These are phyloP conservation scores for Pediacus dermestoides DNA, from an alignment of 2,888 invertebrate species.

Conservation along the genomic window DNA sequence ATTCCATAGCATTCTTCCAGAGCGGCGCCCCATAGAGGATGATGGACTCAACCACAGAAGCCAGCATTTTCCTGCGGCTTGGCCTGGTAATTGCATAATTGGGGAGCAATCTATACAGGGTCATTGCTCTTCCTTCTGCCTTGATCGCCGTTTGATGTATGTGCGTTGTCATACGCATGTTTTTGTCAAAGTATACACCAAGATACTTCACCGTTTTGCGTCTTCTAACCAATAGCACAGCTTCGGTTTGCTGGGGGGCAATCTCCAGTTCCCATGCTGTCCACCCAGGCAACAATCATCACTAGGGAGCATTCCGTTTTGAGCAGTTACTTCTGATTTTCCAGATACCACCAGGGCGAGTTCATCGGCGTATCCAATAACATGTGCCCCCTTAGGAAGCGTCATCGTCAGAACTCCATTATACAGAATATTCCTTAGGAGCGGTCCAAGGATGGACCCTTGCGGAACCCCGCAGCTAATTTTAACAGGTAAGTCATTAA, in stretches of 20 bases:
- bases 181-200: conserved; percentile 6
- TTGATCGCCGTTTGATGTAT: conserved; percentile 1
- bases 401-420: conserved; percentile 6
- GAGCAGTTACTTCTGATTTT: conserved; percentile 4
- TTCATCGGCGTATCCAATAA: conserved; percentile 10
- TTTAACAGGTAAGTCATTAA: background rate
- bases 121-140: too few species aligned
- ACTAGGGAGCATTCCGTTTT: too few species aligned
- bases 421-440: conserved; percentile 9
- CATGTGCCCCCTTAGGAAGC: background rate
- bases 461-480: conserved; percentile 13
- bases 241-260: conserved; percentile 15
- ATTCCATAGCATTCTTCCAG: too few species aligned
- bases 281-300: too few species aligned
- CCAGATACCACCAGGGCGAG: conserved; percentile 6
- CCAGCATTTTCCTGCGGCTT: too few species aligned
- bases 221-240: conserved; percentile 11
- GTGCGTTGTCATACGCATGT: conserved; percentile 8
- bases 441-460: conserved; percentile 10
- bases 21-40: too few species aligned
- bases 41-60: too few species aligned
- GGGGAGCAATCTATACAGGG: too few species aligned
- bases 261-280: conserved; percentile 9
- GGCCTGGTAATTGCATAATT: too few species aligned
- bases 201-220: conserved; percentile 11